Percentiles rank a stretch among this genome's conserved stretches.
Evolutionary conservation across 2,113 vertebrate genomes (phyloP).

Genomic region (Plecotus auritus): DNA sequence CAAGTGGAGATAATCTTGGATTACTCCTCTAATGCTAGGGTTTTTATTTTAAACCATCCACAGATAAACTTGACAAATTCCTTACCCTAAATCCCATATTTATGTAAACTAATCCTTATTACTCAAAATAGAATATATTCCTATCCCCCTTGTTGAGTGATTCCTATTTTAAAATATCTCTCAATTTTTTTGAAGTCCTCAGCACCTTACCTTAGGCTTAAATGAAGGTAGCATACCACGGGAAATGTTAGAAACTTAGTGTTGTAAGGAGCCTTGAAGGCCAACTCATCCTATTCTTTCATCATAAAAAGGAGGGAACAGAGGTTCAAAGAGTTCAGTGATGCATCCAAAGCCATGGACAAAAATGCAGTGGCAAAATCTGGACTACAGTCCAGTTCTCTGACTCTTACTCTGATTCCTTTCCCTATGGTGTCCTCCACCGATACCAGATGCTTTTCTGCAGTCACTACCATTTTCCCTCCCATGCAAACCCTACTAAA

Average conservation of each 20-base stretch:
- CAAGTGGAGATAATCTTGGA: background rate
- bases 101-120: background rate
- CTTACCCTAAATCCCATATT: background rate
- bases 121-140: background rate
- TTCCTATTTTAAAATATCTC: background rate
- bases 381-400: background rate
- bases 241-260: background rate
- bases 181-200: background rate
- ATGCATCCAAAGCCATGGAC: background rate
- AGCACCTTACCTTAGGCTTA: background rate
- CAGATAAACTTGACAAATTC: background rate
- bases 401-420: background rate
- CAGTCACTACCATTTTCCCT: background rate
- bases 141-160: background rate
- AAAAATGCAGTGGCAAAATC: background rate
- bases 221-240: background rate
- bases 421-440: background rate
- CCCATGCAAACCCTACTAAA: background rate
- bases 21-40: background rate
- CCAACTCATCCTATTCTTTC: background rate
- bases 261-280: background rate
- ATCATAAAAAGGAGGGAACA: background rate
- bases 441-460: background rate
- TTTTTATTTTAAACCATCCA: background rate
- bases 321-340: background rate